These are phyloP conservation scores for Leptopilina clavipes DNA, from an alignment of 1,140 invertebrate genomes.

Conservation along the genomic window DNA sequence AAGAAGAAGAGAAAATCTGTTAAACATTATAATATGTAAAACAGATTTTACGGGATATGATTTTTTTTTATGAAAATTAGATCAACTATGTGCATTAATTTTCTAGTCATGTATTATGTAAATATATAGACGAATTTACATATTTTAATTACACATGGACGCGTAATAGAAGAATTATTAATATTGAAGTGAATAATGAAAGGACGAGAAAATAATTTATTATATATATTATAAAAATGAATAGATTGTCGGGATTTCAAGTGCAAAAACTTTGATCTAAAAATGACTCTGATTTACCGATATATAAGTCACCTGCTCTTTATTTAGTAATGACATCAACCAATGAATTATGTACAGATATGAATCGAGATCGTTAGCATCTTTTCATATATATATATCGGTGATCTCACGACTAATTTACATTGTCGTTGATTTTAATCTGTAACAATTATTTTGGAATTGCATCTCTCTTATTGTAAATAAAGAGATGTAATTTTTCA, in stretches of 20 bases:
- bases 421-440: conserved; percentile 38
- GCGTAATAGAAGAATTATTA: too few species aligned
- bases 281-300: conserved; percentile 49
- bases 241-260: neutral
- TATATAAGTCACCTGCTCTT: conserved; percentile 58
- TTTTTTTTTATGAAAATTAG: neutral
- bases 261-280: neutral
- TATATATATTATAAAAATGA: too few species aligned
- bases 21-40: neutral
- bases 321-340: conserved; percentile 53
- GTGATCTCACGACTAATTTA: conserved; percentile 61
- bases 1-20: neutral
- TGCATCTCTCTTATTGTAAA: neutral
- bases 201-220: neutral
- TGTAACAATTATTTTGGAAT: conserved; percentile 22
- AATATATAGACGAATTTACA: neutral
- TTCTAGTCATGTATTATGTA: neutral
- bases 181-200: neutral
- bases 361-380: conserved; percentile 43
- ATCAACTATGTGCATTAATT: neutral
- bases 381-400: conserved; percentile 48
- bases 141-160: neutral
- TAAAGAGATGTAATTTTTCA: neutral
- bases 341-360: neutral
- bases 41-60: neutral